These are phyloP conservation scores for Eucidaris tribuloides DNA, from an alignment of 35 echinoderm and acorn worm genomes.

Conservation along the genomic window DNA sequence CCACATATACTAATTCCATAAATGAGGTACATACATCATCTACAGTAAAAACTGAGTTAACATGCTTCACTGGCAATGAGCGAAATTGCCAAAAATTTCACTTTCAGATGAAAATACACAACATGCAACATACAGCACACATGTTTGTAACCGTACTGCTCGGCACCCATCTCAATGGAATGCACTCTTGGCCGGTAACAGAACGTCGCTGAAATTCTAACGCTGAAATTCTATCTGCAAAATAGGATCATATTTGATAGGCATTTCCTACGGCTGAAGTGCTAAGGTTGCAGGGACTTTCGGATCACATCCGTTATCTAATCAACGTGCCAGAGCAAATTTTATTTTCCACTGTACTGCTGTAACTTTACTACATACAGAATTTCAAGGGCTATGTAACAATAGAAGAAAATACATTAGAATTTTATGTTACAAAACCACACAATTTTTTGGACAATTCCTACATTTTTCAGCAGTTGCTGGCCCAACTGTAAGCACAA, in stretches of 20 bases:
- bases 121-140: not conserved
- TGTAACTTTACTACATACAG: not conserved
- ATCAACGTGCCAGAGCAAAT: constrained; percentile 10
- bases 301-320: constrained; percentile 2
- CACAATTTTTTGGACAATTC: not conserved
- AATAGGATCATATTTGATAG: constrained; percentile 6
- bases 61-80: not conserved
- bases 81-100: not conserved
- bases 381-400: not conserved
- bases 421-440: not conserved
- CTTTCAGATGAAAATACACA: not conserved
- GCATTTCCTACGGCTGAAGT: constrained; percentile 15
- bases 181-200: not conserved
- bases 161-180: too few relatives aligned
- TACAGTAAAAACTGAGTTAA: not conserved
- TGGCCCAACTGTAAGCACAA: not conserved
- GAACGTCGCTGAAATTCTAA: not conserved
- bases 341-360: not conserved
- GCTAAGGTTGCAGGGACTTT: constrained; percentile 10
- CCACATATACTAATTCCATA: too few relatives aligned
- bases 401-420: not conserved
- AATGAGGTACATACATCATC: too few relatives aligned
- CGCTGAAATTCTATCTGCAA: not conserved
- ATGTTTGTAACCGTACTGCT: too few relatives aligned
- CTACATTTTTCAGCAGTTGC: not conserved